Conservation (phyloP, 2,888 invertebrate species). For the Girardia tigrina region DNA sequence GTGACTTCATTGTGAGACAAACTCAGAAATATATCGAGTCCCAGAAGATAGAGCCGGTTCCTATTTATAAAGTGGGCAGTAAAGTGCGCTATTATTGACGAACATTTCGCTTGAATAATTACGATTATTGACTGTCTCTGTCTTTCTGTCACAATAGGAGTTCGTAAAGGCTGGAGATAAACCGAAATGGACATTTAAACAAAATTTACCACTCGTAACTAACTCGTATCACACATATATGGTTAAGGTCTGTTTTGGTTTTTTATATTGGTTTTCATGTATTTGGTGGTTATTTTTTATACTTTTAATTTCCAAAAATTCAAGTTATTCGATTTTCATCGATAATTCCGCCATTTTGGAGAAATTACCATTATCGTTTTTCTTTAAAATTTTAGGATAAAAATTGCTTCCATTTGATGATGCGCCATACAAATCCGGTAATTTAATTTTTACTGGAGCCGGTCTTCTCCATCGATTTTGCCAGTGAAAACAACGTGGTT, state of each 20-base stretch:
- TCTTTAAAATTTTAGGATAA: too few species aligned
- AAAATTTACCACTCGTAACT: slow-evolving; percentile 57
- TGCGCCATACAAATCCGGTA: too few species aligned
- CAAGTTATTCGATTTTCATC: too few species aligned
- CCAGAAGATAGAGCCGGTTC: slow-evolving; percentile 61
- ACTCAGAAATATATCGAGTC: slow-evolving; percentile 60
- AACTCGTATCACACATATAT: slow-evolving; percentile 91
- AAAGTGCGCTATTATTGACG: slow-evolving; percentile 46
- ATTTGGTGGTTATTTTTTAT: too few species aligned
- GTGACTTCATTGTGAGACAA: slow-evolving; percentile 73
- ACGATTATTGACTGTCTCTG: neutral
- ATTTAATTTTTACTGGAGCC: too few species aligned
- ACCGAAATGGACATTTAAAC: slow-evolving; percentile 59
- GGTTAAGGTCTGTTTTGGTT: slow-evolving; percentile 64
- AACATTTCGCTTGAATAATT: neutral
- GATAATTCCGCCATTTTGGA: too few species aligned
- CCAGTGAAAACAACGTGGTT: too few species aligned
- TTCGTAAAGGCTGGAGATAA: slow-evolving; percentile 75
- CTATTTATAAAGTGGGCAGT: slow-evolving; percentile 63
- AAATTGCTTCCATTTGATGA: too few species aligned
- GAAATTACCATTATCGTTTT: too few species aligned
- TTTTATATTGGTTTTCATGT: too few species aligned
- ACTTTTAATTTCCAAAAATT: too few species aligned
- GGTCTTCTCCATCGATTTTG: too few species aligned
- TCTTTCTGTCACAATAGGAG: slow-evolving; percentile 58